Evolutionary conservation across 2,888 invertebrate genomes (phyloP).

Genomic region (Erebia epiphron): DNA sequence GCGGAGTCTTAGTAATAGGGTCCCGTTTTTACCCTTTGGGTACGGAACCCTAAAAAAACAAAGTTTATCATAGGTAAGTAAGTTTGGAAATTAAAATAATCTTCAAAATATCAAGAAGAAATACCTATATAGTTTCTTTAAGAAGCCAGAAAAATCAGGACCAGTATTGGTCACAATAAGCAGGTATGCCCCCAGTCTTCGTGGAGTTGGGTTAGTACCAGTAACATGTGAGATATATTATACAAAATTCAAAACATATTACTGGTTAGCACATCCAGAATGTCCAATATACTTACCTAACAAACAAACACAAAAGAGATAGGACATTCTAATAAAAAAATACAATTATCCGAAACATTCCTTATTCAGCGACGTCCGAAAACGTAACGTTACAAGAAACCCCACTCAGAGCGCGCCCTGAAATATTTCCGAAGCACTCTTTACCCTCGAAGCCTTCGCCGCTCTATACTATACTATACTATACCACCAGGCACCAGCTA

Average conservation of each 20-base stretch:
- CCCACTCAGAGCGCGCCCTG: slow-evolving; percentile 71
- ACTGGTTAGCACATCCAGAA: neutral
- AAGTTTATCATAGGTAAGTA: too few species aligned
- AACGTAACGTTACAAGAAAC: slow-evolving; percentile 77
- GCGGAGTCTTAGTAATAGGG: too few species aligned
- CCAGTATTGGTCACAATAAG: too few species aligned
- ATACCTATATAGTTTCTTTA: too few species aligned
- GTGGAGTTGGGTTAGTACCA: neutral
- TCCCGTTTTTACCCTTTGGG: too few species aligned
- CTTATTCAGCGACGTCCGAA: slow-evolving; percentile 77
- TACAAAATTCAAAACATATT: neutral
- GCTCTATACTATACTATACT: slow-evolving; percentile 43
- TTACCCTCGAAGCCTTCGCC: slow-evolving; percentile 50
- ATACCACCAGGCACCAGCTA: slow-evolving; percentile 40
- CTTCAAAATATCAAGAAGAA: too few species aligned
- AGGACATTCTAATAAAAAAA: slow-evolving; percentile 23
- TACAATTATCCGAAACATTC: slow-evolving; percentile 56
- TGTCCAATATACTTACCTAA: neutral
- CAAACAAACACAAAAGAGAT: slow-evolving; percentile 1
- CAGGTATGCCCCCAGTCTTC: too few species aligned
- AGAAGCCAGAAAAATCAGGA: too few species aligned
- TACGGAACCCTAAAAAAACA: too few species aligned
- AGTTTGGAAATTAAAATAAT: too few species aligned
- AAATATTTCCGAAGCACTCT: slow-evolving; percentile 75
- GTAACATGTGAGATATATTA: neutral